These are phyloP conservation scores for Myrmophylax atrothorax DNA, from an alignment of 2,113 vertebrate species.

Conservation along the genomic window DNA sequence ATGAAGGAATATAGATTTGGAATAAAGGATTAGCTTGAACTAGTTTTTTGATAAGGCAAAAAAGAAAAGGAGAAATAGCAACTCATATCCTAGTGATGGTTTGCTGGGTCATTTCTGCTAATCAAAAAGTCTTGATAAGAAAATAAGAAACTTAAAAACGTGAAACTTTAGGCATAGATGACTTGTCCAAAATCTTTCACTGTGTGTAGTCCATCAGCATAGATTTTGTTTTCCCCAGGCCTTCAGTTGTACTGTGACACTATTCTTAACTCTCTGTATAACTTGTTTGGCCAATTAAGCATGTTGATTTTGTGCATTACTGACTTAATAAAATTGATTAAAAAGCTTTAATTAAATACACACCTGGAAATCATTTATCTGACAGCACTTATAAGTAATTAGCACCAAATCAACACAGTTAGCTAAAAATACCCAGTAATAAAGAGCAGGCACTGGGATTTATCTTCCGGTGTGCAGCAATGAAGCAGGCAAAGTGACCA, in stretches of 20 bases:
- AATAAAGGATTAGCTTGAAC: neutral
- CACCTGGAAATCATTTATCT: constrained; percentile 35
- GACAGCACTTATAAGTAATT: constrained; percentile 1
- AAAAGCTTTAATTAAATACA: neutral
- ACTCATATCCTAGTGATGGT: neutral
- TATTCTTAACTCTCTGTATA: neutral
- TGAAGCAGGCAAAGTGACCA: constrained; percentile 14
- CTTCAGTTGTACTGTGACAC: neutral
- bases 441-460: neutral
- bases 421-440: neutral
- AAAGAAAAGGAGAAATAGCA: neutral
- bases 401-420: neutral
- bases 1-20: neutral
- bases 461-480: neutral
- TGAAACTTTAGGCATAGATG: neutral
- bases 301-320: neutral
- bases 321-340: constrained; percentile 29
- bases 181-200: neutral
- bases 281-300: constrained; percentile 24
- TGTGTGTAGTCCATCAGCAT: neutral
- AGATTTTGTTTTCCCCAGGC: neutral
- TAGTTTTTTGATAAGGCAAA: neutral
- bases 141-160: neutral
- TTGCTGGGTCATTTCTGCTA: neutral
- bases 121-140: neutral